Evolutionary conservation across 2,113 vertebrate species (phyloP).

Genomic region (Ailurus styani): DNA sequence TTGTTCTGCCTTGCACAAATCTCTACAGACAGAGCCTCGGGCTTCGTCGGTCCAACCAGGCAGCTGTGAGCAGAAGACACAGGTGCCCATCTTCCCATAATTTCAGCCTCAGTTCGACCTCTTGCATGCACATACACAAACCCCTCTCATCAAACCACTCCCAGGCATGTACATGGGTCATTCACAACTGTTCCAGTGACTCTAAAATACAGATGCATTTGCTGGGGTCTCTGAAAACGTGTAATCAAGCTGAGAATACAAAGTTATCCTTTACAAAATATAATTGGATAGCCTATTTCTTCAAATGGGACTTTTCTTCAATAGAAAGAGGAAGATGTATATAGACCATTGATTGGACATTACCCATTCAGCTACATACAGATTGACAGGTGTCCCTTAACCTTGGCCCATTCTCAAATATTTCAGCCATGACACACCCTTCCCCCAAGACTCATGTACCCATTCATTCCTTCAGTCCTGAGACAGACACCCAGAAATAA

Average conservation of each 20-base stretch:
- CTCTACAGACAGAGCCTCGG: background rate
- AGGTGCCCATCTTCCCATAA: rapidly evolving
- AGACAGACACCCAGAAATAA: background rate
- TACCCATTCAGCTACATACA: background rate
- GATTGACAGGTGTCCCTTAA: background rate
- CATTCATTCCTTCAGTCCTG: background rate
- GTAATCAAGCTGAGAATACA: background rate
- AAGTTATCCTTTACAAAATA: background rate
- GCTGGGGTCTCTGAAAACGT: background rate
- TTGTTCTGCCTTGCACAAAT: no score
- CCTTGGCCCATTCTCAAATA: no score
- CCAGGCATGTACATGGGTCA: rapidly evolving
- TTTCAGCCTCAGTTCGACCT: background rate
- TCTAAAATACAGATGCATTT: background rate
- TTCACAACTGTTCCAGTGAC: background rate
- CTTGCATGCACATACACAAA: background rate
- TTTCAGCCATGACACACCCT: rapidly evolving
- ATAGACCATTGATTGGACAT: no score
- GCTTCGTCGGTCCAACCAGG: background rate
- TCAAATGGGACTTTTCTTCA: background rate
- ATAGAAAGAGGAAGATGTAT: background rate
- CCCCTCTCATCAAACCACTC: background rate
- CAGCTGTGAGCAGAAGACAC: rapidly evolving
- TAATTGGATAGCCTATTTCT: background rate
- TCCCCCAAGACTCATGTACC: background rate